These are phyloP conservation scores for Oophaga sylvatica DNA, from an alignment of 2,797 vertebrate genomes.

Conservation along the genomic window DNA sequence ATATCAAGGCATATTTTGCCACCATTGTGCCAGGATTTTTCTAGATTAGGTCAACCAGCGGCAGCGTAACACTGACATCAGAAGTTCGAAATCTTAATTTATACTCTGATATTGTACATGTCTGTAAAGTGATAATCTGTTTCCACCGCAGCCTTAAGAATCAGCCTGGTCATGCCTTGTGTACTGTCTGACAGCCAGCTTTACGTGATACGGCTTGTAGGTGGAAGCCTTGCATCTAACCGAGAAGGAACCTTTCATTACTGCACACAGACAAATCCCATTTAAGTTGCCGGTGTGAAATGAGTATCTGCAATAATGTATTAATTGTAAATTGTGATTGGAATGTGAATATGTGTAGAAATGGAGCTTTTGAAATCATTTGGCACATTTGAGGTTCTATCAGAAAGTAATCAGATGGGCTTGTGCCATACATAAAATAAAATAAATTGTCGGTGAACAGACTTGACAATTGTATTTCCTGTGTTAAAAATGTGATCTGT, in stretches of 20 bases:
- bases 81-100: neutral
- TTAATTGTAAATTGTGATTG: slow-evolving; percentile 28
- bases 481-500: neutral
- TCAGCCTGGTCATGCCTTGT: slow-evolving; percentile 38
- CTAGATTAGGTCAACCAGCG: neutral
- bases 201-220: neutral
- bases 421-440: slow-evolving; percentile 33
- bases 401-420: slow-evolving; percentile 4
- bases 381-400: slow-evolving; percentile 24
- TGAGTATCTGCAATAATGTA: slow-evolving; percentile 47
- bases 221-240: slow-evolving; percentile 6
- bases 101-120: neutral
- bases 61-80: neutral
- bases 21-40: neutral
- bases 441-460: neutral
- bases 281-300: slow-evolving; percentile 11
- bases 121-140: neutral
- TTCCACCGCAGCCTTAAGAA: slow-evolving; percentile 12
- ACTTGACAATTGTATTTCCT: slow-evolving; percentile 4
- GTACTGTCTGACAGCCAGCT: neutral
- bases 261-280: neutral
- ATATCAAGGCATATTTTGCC: neutral
- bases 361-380: slow-evolving; percentile 21
- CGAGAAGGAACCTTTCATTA: slow-evolving; percentile 43
- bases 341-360: slow-evolving; percentile 41